Conservation (phyloP, 1,140 invertebrate genomes). For the Heliothis virescens region DNA sequence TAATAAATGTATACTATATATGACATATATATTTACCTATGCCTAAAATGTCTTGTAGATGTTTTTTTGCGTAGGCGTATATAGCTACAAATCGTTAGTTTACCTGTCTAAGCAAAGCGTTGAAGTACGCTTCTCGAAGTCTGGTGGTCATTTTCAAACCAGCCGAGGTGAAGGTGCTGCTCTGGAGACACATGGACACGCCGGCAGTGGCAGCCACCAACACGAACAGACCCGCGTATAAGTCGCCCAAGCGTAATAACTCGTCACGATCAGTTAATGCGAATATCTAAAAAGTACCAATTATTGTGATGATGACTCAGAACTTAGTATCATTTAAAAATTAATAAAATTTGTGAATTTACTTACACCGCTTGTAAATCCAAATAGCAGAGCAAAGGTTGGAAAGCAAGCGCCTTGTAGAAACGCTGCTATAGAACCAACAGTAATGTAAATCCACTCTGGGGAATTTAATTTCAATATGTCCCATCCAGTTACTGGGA, state of each 20-base stretch:
- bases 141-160: constrained; percentile 93
- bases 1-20: too few species aligned
- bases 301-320: too few species aligned
- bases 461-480: constrained; percentile 91
- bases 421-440: constrained; percentile 91
- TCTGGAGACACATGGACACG: constrained; percentile 89
- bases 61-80: too few species aligned
- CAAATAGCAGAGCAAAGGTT: constrained; percentile 93
- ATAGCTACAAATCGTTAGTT: too few species aligned
- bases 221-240: constrained; percentile 80
- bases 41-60: background rate
- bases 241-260: constrained; percentile 65
- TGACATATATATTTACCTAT: too few species aligned
- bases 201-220: constrained; percentile 85
- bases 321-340: background rate
- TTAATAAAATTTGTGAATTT: background rate
- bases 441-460: constrained; percentile 92
- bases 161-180: constrained; percentile 91
- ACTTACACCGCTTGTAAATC: constrained; percentile 92
- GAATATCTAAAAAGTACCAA: constrained; percentile 63
- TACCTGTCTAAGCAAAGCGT: constrained; percentile 77
- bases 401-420: constrained; percentile 92
- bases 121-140: constrained; percentile 87
- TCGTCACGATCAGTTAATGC: constrained; percentile 48
- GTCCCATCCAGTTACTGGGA: constrained; percentile 81